Base-by-base conservation (phyloP, 1,140 invertebrate genomes). In the Cyclargus thomasi region DNA sequence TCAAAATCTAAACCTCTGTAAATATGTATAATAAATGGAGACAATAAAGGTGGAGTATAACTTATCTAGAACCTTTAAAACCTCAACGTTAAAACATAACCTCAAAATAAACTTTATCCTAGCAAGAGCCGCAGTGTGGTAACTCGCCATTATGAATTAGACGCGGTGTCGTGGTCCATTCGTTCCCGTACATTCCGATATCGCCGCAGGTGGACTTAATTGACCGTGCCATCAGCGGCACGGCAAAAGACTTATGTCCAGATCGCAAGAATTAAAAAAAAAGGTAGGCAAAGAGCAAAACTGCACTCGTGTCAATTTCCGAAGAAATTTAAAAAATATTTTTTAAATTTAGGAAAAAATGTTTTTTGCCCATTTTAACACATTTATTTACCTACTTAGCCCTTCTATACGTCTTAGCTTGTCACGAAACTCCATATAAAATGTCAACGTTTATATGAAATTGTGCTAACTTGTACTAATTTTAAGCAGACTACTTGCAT, bases 151-250 rank as follows among this genome's bases (percentile, higher is more conserved):
- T 59, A 59, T 20, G 55, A 59, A 59, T 59, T 59, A 59, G 55
- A 59, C 18, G 55, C 55, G 55, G 55, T 59, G 55, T 59, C 55
- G 55, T 18, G 18, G 55, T 59, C 55, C 39, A 59, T 59, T 59
- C 55, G 55, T 59, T 59, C 18, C 55, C 55, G 17, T 59, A 59
- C 55, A 59, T 59, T 59, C 18, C 55, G 18, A 59, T 20, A 59
- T 20, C 6, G 55, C 5, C 17, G 55, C 55, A 59, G 55, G 55
- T 59, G 55, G 18, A 59, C 18, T 59, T 59, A 59, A 59, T 59
- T 21, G 55, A 59, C 17, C 55, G 18, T 59, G 39, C 39, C 39
- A 47, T 47, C 39, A 16, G 14, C 39, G 14, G 39, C 39, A 47
- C 11, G 14, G 39, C 39, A 47, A 47, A 47, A 47, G 11, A 4